Conservation (phyloP, 2,797 vertebrate species). For the Bufotes viridis region DNA sequence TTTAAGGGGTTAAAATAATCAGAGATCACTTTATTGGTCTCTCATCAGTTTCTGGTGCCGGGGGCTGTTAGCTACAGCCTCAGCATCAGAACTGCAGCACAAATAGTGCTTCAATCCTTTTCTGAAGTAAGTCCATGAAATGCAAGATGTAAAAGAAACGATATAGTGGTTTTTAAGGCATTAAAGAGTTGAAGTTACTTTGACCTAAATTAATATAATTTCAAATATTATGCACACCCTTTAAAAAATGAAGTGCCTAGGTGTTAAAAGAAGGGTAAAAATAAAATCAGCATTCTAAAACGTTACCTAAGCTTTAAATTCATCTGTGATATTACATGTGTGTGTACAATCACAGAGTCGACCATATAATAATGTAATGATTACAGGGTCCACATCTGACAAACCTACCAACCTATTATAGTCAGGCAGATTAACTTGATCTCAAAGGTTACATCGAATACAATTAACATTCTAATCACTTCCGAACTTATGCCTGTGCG, state of each 20-base stretch:
- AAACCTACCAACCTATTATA: slow-evolving; percentile 10
- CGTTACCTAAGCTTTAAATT: not conserved
- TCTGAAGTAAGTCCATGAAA: too few species aligned
- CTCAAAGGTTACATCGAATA: not conserved
- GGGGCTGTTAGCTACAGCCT: too few species aligned
- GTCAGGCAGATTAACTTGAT: not conserved
- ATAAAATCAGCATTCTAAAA: not conserved
- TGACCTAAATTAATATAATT: not conserved
- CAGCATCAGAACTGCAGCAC: too few species aligned
- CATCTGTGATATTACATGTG: not conserved
- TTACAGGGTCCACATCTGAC: not conserved
- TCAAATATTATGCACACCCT: not conserved
- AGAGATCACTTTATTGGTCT: too few species aligned
- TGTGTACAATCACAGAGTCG: not conserved
- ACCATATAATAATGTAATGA: not conserved
- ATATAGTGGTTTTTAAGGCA: too few species aligned
- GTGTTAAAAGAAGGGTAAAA: not conserved
- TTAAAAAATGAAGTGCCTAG: not conserved
- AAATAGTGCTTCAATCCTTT: too few species aligned
- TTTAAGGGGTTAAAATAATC: too few species aligned
- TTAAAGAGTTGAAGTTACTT: not conserved
- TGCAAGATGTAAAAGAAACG: too few species aligned
- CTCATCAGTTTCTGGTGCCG: too few species aligned
- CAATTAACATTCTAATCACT: slow-evolving; percentile 22
- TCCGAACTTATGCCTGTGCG: not conserved